Percentiles rank a stretch among this genome's conserved stretches.
These are phyloP conservation scores for Gallinago nigripennis DNA, from an alignment of 2,797 vertebrate genomes.

Conservation along the genomic window DNA sequence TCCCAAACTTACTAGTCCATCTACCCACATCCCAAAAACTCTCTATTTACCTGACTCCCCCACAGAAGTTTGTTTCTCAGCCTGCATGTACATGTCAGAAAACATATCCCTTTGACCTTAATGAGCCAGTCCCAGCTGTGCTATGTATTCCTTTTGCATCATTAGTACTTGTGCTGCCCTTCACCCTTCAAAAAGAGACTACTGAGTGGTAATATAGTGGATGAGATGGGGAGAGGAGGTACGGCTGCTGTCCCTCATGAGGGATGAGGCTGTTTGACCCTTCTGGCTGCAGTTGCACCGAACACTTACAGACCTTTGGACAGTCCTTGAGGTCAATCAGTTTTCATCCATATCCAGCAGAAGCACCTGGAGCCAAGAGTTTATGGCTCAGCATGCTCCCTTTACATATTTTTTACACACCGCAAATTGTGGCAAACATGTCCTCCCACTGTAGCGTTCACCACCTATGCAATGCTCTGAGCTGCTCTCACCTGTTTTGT, in stretches of 20 bases:
- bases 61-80: not conserved
- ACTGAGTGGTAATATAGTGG: not conserved
- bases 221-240: not conserved
- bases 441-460: not conserved
- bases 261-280: not conserved
- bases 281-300: not conserved
- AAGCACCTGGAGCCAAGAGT: not conserved
- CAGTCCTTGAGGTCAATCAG: not conserved
- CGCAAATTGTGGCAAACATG: accelerated
- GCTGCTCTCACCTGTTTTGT: not conserved
- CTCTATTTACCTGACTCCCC: not conserved
- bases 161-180: not conserved
- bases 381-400: not conserved
- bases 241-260: not conserved
- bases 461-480: not conserved
- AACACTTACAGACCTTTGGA: not conserved
- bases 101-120: not conserved
- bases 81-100: not conserved
- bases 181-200: not conserved
- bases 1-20: not conserved
- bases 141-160: not conserved
- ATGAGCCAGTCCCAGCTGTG: not conserved
- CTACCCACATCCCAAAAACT: not conserved
- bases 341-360: not conserved
- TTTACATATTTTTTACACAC: not conserved